phyloP scores from a whole-genome alignment of 2,888 invertebrate species.

The Congeria kusceri region DNA sequence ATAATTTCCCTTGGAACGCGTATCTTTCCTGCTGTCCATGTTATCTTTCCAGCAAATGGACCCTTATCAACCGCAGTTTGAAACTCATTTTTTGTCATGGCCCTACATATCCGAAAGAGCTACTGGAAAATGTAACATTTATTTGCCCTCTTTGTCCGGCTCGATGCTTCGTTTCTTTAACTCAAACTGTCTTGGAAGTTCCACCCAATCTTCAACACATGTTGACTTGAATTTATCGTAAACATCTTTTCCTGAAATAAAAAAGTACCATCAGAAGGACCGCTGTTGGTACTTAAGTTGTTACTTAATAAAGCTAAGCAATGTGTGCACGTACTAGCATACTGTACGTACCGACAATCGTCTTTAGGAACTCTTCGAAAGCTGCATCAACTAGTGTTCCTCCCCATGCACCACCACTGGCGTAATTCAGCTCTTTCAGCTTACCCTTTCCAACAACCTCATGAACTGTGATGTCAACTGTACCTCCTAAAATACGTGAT shows the following conservation, averaged over 20 bases:
- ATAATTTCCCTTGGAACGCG: conserved; percentile 55
- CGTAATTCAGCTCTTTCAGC: conserved; percentile 55
- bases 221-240: conserved; percentile 39
- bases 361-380: conserved; percentile 43
- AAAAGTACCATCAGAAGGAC: too few species aligned
- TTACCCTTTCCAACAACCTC: conserved; percentile 39
- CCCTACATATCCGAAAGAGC: conserved; percentile 40
- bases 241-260: conserved; percentile 40
- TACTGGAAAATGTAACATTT: conserved; percentile 63
- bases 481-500: conserved; percentile 50
- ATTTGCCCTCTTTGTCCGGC: conserved; percentile 30
- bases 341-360: conserved; percentile 28
- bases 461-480: conserved; percentile 61
- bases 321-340: too few species aligned
- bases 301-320: too few species aligned
- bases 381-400: conserved; percentile 55
- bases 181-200: conserved; percentile 66
- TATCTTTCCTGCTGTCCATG: conserved; percentile 55
- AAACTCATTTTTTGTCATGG: conserved; percentile 34
- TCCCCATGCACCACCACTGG: conserved; percentile 63
- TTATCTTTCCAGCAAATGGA: conserved; percentile 29
- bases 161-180: conserved; percentile 64
- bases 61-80: conserved; percentile 1
- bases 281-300: too few species aligned
- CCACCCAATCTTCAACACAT: conserved; percentile 58